Percentiles rank a stretch among this genome's conserved stretches.
These are phyloP conservation scores for Agelastica alni DNA, from an alignment of 2,888 invertebrate genomes.

Conservation along the genomic window DNA sequence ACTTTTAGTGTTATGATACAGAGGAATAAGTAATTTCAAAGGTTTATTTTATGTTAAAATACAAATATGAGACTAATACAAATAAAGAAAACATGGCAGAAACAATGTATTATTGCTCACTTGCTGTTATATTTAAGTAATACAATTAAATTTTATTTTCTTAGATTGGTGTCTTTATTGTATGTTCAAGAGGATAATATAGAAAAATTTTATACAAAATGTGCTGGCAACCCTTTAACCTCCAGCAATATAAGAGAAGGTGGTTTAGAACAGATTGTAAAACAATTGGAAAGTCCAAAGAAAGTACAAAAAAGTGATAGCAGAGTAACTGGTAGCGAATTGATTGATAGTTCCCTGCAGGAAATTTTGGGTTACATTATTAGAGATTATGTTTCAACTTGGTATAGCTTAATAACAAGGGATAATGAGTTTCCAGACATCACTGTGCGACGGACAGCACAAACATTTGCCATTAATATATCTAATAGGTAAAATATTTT, in stretches of 20 bases:
- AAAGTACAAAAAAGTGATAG: slow-evolving; percentile 57
- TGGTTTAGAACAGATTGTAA: slow-evolving; percentile 50
- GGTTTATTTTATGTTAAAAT: too few relatives aligned
- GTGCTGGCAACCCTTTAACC: slow-evolving; percentile 52
- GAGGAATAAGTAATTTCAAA: too few relatives aligned
- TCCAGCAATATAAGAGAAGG: slow-evolving; percentile 52
- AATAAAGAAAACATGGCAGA: too few relatives aligned
- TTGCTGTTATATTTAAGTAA: too few relatives aligned
- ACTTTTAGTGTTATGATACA: too few relatives aligned
- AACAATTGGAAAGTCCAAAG: slow-evolving; percentile 48
- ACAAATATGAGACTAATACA: too few relatives aligned
- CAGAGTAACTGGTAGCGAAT: slow-evolving; percentile 81
- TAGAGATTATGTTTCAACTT: slow-evolving; percentile 79
- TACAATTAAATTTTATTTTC: too few relatives aligned
- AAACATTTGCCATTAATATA: slow-evolving; percentile 72
- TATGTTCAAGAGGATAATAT: slow-evolving; percentile 54
- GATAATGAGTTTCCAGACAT: slow-evolving; percentile 76
- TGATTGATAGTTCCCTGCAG: slow-evolving; percentile 84
- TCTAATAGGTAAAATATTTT: slow-evolving; percentile 73
- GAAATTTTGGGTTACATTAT: slow-evolving; percentile 81
- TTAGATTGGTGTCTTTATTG: slow-evolving; percentile 51
- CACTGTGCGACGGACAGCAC: slow-evolving; percentile 67
- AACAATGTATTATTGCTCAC: too few relatives aligned
- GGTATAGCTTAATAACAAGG: slow-evolving; percentile 70
- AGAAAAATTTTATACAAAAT: slow-evolving; percentile 51